These are phyloP conservation scores for Turnix velox DNA, from an alignment of 2,113 vertebrate species.

Conservation along the genomic window DNA sequence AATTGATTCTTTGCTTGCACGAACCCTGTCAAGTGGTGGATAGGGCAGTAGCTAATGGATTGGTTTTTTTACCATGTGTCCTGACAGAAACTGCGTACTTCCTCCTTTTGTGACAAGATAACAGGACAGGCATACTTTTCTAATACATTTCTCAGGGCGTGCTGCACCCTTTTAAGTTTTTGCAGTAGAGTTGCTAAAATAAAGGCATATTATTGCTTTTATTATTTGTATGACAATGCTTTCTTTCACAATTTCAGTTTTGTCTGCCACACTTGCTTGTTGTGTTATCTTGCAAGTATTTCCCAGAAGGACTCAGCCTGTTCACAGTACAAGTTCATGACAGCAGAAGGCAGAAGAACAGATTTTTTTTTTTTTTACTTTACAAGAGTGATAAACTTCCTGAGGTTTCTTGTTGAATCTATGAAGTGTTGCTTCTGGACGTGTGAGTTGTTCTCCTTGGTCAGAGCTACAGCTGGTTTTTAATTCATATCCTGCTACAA, in stretches of 20 bases:
- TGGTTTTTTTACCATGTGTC: background rate
- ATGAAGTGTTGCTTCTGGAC: background rate
- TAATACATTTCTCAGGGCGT: background rate
- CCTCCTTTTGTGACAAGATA: background rate
- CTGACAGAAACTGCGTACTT: background rate
- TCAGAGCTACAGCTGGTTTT: background rate
- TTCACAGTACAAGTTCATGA: background rate
- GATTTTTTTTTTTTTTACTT: background rate
- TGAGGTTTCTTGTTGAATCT: background rate
- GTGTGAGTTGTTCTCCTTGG: background rate
- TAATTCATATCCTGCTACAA: background rate
- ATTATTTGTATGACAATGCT: background rate
- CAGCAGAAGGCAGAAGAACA: background rate
- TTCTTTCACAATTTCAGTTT: background rate
- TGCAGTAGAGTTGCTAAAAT: background rate
- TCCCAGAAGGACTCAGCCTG: background rate
- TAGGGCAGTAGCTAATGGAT: background rate
- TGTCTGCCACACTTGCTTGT: background rate
- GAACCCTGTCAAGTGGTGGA: background rate
- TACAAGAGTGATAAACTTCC: background rate
- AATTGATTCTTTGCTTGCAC: background rate
- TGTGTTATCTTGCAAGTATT: background rate
- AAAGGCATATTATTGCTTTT: background rate
- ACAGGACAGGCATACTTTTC: background rate
- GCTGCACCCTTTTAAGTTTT: background rate